Evolutionary conservation across 2,113 vertebrate genomes (phyloP), one percentile per base, ranked within the genome.

Genomic region (Ariopsis seemanni): DNA sequence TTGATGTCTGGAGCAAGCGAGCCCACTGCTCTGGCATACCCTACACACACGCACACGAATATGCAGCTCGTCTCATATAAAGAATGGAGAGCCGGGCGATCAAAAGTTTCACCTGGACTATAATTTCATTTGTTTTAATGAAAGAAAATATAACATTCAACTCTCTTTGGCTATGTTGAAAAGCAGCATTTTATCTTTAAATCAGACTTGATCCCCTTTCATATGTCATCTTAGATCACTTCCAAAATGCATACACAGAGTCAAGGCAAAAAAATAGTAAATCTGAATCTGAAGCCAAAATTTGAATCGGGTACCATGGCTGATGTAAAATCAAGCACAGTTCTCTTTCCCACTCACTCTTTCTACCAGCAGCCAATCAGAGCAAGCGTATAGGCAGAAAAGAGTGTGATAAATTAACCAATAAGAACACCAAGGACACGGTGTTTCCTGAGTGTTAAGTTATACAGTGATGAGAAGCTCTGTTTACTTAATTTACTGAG

Each of bases 11-110:
- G 69, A 99, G 95, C 52, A 99, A 94, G 8, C 97, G 97, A 0
- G 97, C 97, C 98, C 98, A 99, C 82, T 99, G 98, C 92, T 99
- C 97, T 0, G 98, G 98, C 98, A 99, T 99, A 30, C 98, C 98
- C 97, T 99, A 57, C 4, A 85, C 63, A 62, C 15, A 58, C 14
- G 17, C 55, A 57, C 2, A 57, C 55, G 34, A 6, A 60, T 7
- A 58, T 5, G 17, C 15, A 58, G 15, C 11, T 11, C 0, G 57
- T 58, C 15, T 58, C 15, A 4, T 58, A 58, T 18, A 15, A 58
- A 3, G 14, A 3, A 58, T 58, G 57, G 57, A 58, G 15, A 58
- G 17, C 57, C 4, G 57, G 57, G 57, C 2, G 3, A 17, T 58
- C 55, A 20, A 62, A 22, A 63, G 22, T 63, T 63, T 63, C 22